These are phyloP conservation scores for Alces alces DNA, from an alignment of 2,113 vertebrate genomes.

Conservation along the genomic window DNA sequence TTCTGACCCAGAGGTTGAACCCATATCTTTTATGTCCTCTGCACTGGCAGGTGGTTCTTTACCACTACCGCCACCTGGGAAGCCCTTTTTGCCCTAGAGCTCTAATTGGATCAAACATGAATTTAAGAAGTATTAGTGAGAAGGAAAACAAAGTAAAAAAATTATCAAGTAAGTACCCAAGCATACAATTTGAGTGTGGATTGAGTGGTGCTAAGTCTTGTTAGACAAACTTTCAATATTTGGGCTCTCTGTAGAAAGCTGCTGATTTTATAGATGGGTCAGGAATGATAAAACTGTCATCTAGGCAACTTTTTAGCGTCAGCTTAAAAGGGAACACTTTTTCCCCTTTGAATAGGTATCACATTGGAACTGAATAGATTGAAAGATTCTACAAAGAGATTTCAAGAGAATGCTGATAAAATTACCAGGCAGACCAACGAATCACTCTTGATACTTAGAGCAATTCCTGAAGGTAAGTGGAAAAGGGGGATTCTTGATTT, in stretches of 20 bases:
- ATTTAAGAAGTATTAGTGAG: background rate
- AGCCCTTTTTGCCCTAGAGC: background rate
- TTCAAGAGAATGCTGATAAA: conserved; percentile 75
- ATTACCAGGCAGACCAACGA: conserved; percentile 78
- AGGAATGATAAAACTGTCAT: background rate
- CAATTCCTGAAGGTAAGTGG: conserved; percentile 83
- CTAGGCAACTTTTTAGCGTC: background rate
- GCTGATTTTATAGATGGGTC: background rate
- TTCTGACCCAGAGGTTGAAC: background rate
- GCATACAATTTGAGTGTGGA: background rate
- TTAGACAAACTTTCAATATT: background rate
- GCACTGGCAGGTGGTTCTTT: background rate
- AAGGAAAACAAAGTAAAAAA: background rate
- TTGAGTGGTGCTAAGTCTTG: background rate
- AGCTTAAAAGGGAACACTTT: background rate
- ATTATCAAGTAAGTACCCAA: background rate
- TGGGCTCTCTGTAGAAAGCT: background rate
- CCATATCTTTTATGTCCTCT: background rate
- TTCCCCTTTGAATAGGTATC: conserved; percentile 77
- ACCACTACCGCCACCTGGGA: background rate
- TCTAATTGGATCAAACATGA: background rate
- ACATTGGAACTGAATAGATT: conserved; percentile 74
- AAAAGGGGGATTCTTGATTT: background rate
- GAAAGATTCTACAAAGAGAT: conserved; percentile 74
- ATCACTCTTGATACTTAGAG: conserved; percentile 80